Base-by-base conservation (phyloP, 2,113 vertebrate species). In the Hypomesus transpacificus region DNA sequence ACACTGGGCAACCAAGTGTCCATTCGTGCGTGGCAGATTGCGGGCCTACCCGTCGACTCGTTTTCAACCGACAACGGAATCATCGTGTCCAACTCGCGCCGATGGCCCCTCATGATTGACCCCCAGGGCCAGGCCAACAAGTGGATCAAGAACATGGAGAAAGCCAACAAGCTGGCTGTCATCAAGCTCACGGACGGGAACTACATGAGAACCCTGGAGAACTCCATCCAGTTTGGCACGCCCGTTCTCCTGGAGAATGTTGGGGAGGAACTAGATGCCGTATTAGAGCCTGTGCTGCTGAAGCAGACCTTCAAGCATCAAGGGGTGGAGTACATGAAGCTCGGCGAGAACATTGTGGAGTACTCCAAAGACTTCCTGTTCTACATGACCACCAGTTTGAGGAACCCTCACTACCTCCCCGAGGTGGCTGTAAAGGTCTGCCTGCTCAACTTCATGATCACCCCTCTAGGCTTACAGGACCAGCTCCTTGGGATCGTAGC, bases 81-180 rank as follows among this genome's bases (percentile, higher is more conserved):
- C 71, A 96, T 98, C 46, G 92, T 96, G 68, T 95, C 93, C 63
- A 95, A 95, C 82, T 98, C 95, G 4, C 93, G 93, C 22, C 91
- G 93, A 2, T 98, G 95, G 95, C 86, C 96, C 53, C 87, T 98
- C 53, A 98, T 98, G 94, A 96, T 98, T 61, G 96, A 98, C 79
- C 95, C 96, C 68, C 96, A 98, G 83, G 94, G 94, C 24, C 96
- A 98, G 84, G 95, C 96, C 80, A 97, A 96, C 84, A 96, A 95
- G 39, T 98, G 96, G 96, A 76, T 98, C 69, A 98, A 95, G 79
- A 97, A 96, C 74, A 95, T 97, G 95, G 95, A 98, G 83, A 96
- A 94, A 78, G 70, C 16, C 0, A 97, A 95, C 76, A 95, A 88
- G 51, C 89, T 98, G 11, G 86, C 90, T 1, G 87, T 95, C 68